These are phyloP conservation scores for Acanthiza pusilla DNA, from an alignment of 2,797 vertebrate species.

Conservation along the genomic window DNA sequence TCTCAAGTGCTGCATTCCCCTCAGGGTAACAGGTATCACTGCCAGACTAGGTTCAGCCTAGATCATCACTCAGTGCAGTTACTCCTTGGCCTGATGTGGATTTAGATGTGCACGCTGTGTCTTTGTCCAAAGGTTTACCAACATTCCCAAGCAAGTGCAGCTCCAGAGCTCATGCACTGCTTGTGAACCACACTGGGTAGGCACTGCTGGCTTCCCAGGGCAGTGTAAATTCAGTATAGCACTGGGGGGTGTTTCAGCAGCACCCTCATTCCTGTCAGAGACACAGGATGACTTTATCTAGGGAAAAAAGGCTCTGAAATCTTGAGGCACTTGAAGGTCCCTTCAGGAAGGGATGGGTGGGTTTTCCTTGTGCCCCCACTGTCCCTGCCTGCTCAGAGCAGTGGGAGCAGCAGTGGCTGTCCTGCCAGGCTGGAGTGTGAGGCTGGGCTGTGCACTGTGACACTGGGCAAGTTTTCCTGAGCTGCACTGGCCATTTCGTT, in stretches of 20 bases:
- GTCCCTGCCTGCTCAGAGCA: not conserved
- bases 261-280: not conserved
- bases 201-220: not conserved
- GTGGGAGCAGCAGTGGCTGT: not conserved
- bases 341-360: fast-evolving
- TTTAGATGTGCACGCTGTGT: not conserved
- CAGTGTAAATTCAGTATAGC: not conserved
- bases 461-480: not conserved
- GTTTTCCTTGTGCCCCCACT: not conserved
- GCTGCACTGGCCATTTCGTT: not conserved
- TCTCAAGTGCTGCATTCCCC: not conserved
- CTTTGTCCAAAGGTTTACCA: not conserved
- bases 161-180: not conserved
- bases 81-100: not conserved
- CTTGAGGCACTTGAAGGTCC: not conserved
- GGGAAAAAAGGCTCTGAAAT: not conserved
- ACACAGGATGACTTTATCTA: not conserved
- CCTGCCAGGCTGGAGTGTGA: fast-evolving
- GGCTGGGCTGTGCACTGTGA: not conserved
- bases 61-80: not conserved
- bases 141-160: not conserved
- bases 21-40: not conserved
- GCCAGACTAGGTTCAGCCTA: not conserved
- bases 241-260: not conserved
- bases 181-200: not conserved